Conservation (phyloP, 1,140 invertebrate genomes). For the Dreissena polymorpha region DNA sequence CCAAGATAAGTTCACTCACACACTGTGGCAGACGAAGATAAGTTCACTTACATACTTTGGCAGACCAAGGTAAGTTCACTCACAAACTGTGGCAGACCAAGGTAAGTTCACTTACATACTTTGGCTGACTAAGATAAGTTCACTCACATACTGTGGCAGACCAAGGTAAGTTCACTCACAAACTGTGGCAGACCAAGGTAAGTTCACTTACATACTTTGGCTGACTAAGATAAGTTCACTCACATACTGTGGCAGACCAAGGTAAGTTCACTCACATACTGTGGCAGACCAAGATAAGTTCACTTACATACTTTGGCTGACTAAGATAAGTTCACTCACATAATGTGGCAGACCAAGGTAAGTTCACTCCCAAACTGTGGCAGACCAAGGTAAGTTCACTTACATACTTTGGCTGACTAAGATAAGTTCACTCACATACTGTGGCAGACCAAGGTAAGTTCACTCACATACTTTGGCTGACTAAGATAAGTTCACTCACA, state of each 20-base stretch:
- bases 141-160: neutral
- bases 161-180: no score
- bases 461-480: neutral
- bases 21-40: no score
- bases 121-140: slow-evolving; percentile 87
- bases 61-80: slow-evolving; percentile 84
- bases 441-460: slow-evolving; percentile 87
- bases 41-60: no score
- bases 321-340: slow-evolving; percentile 79
- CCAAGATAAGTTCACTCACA: slow-evolving; percentile 79
- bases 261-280: slow-evolving; percentile 58
- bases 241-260: slow-evolving; percentile 92
- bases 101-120: no score
- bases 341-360: no score
- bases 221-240: no score
- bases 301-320: slow-evolving; percentile 94
- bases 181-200: slow-evolving; percentile 89
- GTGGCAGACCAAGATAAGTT: no score
- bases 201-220: neutral
- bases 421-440: no score
- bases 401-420: no score
- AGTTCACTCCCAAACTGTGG: no score
- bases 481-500: no score
- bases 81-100: neutral
- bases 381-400: slow-evolving; percentile 84